These are phyloP conservation scores for Etheostoma cragini DNA, from an alignment of 2,113 vertebrate species.

Conservation along the genomic window DNA sequence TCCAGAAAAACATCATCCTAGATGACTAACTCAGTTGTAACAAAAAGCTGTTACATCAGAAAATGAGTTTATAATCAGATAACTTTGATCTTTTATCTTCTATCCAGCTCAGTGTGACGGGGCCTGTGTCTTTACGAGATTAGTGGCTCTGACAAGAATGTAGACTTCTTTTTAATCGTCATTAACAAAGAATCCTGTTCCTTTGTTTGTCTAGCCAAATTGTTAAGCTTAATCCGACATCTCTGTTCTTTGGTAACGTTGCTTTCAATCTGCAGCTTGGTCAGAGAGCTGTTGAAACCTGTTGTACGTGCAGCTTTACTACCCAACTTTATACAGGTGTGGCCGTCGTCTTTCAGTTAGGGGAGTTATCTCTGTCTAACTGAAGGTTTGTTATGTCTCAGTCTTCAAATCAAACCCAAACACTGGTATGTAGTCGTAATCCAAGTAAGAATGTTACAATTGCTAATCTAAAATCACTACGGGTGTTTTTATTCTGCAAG, in stretches of 20 bases:
- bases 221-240: not conserved
- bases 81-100: not conserved
- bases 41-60: not conserved
- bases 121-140: not conserved
- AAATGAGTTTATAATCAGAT: not conserved
- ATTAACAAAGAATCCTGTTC: not conserved
- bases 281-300: slow-evolving; percentile 39
- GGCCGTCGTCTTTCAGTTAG: not conserved
- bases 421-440: not conserved
- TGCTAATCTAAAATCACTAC: not conserved
- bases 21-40: not conserved
- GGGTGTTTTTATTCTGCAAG: not conserved
- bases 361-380: not conserved
- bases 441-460: not conserved
- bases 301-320: slow-evolving; percentile 44
- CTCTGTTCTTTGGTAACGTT: not conserved
- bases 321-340: slow-evolving; percentile 10
- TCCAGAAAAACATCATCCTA: not conserved
- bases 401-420: slow-evolving; percentile 3
- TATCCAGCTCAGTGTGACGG: not conserved
- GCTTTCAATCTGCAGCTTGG: slow-evolving; percentile 3
- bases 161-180: not conserved
- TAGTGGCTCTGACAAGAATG: not conserved
- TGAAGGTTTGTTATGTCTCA: slow-evolving; percentile 7
- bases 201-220: not conserved